Evolutionary conservation across 2,113 vertebrate genomes (phyloP).

Genomic region (Haemorhous mexicanus): DNA sequence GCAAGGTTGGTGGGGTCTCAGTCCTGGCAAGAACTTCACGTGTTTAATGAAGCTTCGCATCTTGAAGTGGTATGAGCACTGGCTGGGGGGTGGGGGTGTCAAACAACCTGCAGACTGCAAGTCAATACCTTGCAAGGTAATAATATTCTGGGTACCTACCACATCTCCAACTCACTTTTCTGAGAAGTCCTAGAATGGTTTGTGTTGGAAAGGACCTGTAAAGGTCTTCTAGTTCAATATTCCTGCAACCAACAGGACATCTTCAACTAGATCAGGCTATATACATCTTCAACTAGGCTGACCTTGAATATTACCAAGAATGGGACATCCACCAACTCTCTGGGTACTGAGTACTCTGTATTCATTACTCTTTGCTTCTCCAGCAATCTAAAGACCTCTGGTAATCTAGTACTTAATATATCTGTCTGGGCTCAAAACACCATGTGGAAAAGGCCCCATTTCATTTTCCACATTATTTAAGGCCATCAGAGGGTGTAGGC

Average conservation of each 20-base stretch:
- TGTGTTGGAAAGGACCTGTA: not conserved
- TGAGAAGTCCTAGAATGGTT: not conserved
- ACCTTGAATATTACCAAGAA: not conserved
- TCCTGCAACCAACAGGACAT: not conserved
- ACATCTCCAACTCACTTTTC: rapidly evolving
- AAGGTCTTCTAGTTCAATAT: not conserved
- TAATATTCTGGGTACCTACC: not conserved
- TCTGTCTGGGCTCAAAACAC: not conserved
- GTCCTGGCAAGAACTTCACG: not conserved
- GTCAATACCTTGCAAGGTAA: not conserved
- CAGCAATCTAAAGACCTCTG: not conserved
- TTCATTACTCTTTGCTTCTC: not conserved
- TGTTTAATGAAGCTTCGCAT: not conserved
- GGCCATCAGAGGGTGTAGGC: not conserved
- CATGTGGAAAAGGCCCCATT: not conserved
- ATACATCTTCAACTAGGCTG: not conserved
- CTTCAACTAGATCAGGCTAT: not conserved
- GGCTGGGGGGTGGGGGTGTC: rapidly evolving
- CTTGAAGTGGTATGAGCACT: not conserved
- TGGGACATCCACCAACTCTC: not conserved
- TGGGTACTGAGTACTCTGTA: not conserved
- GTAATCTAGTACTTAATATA: not conserved
- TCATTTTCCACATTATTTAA: not conserved
- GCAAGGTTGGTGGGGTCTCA: not conserved
- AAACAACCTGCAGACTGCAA: not conserved